Base-by-base conservation (phyloP, 30 jellyfish, hydroid and myxozoan species). In the Turritopsis rubra region DNA sequence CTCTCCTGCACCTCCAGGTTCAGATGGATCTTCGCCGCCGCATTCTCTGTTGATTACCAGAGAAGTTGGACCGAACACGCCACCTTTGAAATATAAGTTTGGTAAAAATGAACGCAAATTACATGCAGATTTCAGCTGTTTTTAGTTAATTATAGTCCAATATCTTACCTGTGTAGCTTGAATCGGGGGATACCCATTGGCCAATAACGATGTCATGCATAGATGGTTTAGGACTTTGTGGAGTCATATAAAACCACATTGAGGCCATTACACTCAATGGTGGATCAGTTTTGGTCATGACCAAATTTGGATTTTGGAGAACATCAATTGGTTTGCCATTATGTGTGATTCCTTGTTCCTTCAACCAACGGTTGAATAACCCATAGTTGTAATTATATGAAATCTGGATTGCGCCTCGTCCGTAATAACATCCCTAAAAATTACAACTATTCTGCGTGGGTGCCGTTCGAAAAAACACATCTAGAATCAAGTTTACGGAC, bases 1-100 rank as follows among this genome's bases (percentile, higher is more conserved):
- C 53, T 90, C 97, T 9, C 97, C 97, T 25, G 95, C 97, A 52
- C 97, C 97, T 22, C 97, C 97, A 1, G 96, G 97, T 75, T 86
- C 97, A 1, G 85, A 18, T 29, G 81, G 78, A 54, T 90, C 97
- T 71, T 90, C 97, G n/a, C 95, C 97, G 22, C 95, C 95, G 84
- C 97, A 90, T 66, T 90, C 97, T 78, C 87, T 85, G 90, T 90
- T 90, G 82, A 90, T 90, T 18, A 90, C 97, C 25, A 90, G 93
- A 28, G 97, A 90, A 0, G 97, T 90, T 29, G 97, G 97, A 1
- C 97, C 97, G 65, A 90, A 90, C 1, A 90, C 97, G 16, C 97
- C 97, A 13, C 97, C 97, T 29, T 75, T 1, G 54, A 7, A 76
- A 31, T n/a, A n/a, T n/a, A n/a, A n/a, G n/a, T n/a, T n/a, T n/a